A percentile compares a stretch with the other conserved stretches of the same genome.
Conservation (phyloP, 2,888 invertebrate species). For the Agrochola lychnidis region DNA sequence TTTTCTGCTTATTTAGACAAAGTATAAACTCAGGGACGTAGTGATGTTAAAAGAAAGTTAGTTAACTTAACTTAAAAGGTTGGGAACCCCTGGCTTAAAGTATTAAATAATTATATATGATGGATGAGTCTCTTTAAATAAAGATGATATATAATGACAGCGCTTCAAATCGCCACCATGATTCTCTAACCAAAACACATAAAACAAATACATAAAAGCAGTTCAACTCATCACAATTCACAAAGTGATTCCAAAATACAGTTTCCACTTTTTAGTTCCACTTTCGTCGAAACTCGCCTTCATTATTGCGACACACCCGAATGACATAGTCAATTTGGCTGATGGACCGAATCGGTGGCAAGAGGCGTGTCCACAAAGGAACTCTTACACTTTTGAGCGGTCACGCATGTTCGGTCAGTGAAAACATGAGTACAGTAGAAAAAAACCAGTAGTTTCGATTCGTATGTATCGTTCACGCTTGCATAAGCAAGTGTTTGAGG, state of each 20-base stretch:
- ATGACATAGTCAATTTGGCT: conserved; percentile 72
- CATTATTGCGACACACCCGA: conserved; percentile 68
- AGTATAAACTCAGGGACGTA: too few species aligned
- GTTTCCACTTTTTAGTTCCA: conserved; percentile 57
- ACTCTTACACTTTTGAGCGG: conserved; percentile 63
- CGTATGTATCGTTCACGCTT: conserved; percentile 61
- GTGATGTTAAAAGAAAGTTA: too few species aligned
- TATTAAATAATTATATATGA: neutral
- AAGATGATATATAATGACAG: neutral
- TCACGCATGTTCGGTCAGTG: conserved; percentile 65
- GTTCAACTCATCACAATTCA: conserved; percentile 3
- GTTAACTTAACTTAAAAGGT: too few species aligned
- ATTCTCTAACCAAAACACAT: too few species aligned
- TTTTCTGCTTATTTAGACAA: too few species aligned
- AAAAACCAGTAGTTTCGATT: conserved; percentile 60
- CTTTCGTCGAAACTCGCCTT: conserved; percentile 59
- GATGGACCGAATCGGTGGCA: conserved; percentile 73
- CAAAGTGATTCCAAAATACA: conserved; percentile 13
- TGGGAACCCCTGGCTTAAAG: too few species aligned
- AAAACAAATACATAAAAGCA: neutral
- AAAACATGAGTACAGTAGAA: conserved; percentile 56
- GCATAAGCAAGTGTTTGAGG: conserved; percentile 54
- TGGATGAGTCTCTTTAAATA: neutral
- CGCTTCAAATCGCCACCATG: neutral
- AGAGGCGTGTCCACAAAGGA: conserved; percentile 69